Evolutionary conservation across 2,113 vertebrate genomes (phyloP).

Genomic region (Oxyruncus cristatus): DNA sequence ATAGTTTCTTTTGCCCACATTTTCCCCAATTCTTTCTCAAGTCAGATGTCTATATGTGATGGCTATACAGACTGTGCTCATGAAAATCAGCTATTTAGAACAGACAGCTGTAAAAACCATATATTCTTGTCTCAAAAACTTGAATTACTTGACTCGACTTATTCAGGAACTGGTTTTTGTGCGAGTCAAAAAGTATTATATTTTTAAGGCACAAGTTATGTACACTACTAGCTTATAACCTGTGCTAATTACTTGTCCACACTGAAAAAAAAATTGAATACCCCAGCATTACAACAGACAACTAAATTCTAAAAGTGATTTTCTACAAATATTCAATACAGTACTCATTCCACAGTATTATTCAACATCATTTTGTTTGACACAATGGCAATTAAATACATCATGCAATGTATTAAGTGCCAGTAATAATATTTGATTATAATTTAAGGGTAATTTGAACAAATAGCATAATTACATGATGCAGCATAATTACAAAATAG

Average conservation of each 20-base stretch:
- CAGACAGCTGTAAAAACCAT: neutral
- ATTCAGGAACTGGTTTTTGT: neutral
- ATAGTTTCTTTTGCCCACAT: too few species aligned
- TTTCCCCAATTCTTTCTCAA: neutral
- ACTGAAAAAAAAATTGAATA: slow-evolving; percentile 5
- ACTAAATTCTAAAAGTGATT: slow-evolving; percentile 46
- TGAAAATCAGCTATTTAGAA: neutral
- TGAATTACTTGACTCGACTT: neutral
- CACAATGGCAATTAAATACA: slow-evolving; percentile 52
- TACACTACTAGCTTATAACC: neutral
- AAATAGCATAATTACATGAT: neutral
- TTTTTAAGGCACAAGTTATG: neutral
- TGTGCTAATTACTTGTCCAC: slow-evolving; percentile 11
- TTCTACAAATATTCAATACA: slow-evolving; percentile 40
- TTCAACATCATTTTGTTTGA: slow-evolving; percentile 60
- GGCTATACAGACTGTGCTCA: rapidly evolving
- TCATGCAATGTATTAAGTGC: slow-evolving; percentile 10
- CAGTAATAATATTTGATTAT: slow-evolving; percentile 17
- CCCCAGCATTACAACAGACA: neutral
- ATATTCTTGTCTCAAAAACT: neutral
- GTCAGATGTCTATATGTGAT: neutral
- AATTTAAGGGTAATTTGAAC: slow-evolving; percentile 54
- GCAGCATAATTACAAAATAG: neutral
- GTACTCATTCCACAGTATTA: slow-evolving; percentile 34
- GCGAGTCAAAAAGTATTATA: neutral